A percentile compares a stretch with the other conserved stretches of the same genome.
Evolutionary conservation across 2,888 invertebrate genomes (phyloP).

Genomic region (Amiota minor): DNA sequence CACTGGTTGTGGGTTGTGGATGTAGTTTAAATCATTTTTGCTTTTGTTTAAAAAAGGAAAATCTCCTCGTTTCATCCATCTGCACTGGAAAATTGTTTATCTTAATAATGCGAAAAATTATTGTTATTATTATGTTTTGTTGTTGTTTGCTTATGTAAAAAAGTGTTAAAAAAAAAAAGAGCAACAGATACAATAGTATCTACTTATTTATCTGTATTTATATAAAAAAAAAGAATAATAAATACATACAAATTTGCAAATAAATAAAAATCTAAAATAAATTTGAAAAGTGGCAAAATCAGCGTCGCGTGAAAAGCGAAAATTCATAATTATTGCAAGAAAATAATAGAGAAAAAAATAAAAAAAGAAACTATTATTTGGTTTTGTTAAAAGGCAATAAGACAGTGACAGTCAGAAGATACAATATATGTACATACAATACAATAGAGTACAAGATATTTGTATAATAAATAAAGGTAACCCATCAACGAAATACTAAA

Average conservation of each 20-base stretch:
- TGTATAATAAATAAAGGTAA: too few relatives aligned
- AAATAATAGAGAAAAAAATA: neutral
- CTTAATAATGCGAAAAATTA: too few relatives aligned
- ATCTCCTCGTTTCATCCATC: too few relatives aligned
- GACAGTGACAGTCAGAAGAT: too few relatives aligned
- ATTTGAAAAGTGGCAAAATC: neutral
- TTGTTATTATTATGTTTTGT: too few relatives aligned
- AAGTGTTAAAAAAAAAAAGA: neutral
- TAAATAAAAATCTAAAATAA: neutral
- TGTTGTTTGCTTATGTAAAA: neutral
- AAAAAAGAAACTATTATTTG: too few relatives aligned
- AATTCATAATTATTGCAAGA: conserved; percentile 2
- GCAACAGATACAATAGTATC: neutral
- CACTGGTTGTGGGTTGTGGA: neutral
- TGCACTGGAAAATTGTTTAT: too few relatives aligned
- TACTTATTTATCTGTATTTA: neutral
- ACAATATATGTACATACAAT: too few relatives aligned
- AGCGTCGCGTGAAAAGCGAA: neutral
- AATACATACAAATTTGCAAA: conserved; percentile 14
- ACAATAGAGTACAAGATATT: too few relatives aligned
- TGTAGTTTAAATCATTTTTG: neutral
- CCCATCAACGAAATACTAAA: too few relatives aligned
- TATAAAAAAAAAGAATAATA: neutral
- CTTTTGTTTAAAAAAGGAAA: neutral
- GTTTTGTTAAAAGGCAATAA: too few relatives aligned